Evolutionary conservation across 2,888 invertebrate species (phyloP).

Genomic region (Octonoba sinensis): DNA sequence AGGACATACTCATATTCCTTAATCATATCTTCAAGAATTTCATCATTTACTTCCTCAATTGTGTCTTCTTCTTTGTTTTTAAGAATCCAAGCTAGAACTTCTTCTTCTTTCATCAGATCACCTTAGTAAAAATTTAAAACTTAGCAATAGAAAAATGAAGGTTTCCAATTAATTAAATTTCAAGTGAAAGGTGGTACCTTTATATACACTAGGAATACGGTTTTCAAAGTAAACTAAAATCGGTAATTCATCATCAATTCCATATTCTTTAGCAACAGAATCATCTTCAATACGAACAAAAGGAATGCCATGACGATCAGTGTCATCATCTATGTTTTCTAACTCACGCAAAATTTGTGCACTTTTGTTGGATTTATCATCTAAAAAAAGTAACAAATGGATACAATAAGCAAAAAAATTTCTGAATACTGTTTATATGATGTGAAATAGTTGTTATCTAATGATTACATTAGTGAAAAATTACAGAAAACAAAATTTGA

Average conservation of each 20-base stretch:
- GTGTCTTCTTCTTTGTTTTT: conserved; percentile 88
- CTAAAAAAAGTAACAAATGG: conserved; percentile 73
- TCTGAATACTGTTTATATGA: not conserved
- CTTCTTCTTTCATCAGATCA: conserved; percentile 76
- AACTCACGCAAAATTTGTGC: conserved; percentile 66
- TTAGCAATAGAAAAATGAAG: not conserved
- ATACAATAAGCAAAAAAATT: not conserved
- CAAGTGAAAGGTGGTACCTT: conserved; percentile 70
- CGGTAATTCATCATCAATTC: conserved; percentile 82
- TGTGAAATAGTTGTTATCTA: not conserved
- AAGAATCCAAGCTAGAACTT: conserved; percentile 87
- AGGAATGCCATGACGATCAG: conserved; percentile 67
- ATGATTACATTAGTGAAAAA: not conserved
- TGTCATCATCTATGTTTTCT: conserved; percentile 67
- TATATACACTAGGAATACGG: conserved; percentile 72
- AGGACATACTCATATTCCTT: conserved; percentile 93
- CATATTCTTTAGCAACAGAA: conserved; percentile 87
- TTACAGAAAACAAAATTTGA: not conserved
- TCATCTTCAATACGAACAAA: conserved; percentile 70
- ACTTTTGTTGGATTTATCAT: conserved; percentile 79
- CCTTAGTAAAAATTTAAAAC: conserved; percentile 40
- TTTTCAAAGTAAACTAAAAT: conserved; percentile 83
- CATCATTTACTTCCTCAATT: conserved; percentile 93
- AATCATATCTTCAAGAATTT: conserved; percentile 86
- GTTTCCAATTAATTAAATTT: not conserved